phyloP scores from a whole-genome alignment of 2,888 invertebrate genomes.

The Drosophila pegasa region DNA sequence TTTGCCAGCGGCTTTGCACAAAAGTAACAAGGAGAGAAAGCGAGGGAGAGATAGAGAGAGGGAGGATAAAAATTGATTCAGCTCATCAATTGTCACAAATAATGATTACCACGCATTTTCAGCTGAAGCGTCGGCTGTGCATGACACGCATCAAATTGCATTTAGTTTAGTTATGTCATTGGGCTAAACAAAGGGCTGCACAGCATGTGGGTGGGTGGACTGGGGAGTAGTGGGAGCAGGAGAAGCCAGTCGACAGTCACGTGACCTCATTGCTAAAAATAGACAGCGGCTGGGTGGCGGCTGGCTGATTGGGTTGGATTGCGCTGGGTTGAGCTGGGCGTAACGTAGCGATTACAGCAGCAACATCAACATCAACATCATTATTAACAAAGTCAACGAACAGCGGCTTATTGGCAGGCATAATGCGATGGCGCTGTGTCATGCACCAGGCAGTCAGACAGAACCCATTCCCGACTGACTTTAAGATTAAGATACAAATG shows the following conservation, averaged over 20 bases:
- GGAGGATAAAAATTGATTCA: conserved; percentile 58
- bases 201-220: not conserved
- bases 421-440: conserved; percentile 65
- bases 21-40: conserved; percentile 8
- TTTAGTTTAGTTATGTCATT: conserved; percentile 71
- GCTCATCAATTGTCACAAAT: conserved; percentile 75
- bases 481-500: conserved; percentile 47
- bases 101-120: conserved; percentile 78
- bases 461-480: conserved; percentile 21
- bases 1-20: conserved; percentile 16
- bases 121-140: conserved; percentile 32
- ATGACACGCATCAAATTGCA: conserved; percentile 78
- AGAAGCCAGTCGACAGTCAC: conserved; percentile 48
- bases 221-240: conserved; percentile 2
- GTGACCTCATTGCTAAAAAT: conserved; percentile 69
- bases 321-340: not conserved
- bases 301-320: not conserved
- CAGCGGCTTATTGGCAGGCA: conserved; percentile 61
- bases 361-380: conserved; percentile 67
- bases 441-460: conserved; percentile 32
- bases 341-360: conserved; percentile 39
- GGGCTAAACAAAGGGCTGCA: conserved; percentile 41
- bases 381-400: conserved; percentile 76
- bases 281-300: conserved; percentile 27
- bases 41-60: not conserved